Evolutionary conservation across 1,140 invertebrate species (phyloP), one percentile per base, ranked within the genome.

Genomic region (Oscheius sp.): DNA sequence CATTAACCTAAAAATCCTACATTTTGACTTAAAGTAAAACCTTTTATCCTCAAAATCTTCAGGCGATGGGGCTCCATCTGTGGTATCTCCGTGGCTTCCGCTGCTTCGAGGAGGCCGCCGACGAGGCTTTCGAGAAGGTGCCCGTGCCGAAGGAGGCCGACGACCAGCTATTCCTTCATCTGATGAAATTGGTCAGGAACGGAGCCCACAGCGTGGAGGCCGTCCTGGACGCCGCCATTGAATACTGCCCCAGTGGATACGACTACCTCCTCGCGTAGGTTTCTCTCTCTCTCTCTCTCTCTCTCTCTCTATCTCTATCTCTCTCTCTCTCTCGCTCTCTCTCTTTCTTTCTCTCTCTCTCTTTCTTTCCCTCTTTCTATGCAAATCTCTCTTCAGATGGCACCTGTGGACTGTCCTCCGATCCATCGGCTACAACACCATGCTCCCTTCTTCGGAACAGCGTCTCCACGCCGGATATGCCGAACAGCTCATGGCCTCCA

Each of bases 221-320:
- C 64, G 81, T 92, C 2, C 83, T 93, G 0, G 90, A 91, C 85
- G 91, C 93, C 0, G 87, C 89, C 1, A 90, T 91, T 0, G 90
- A 91, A 75, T 91, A 92, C 0, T 82, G 88, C 18, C 13, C 26
- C 0, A 91, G 93, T 86, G 90, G 90, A 2, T 86, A 93, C 61
- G 93, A 96, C 87, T 92, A 91, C 77, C 88, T 90, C 71, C 85
- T 94, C 46, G 91, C 91, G 86, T 93, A 89, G 89, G 82, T 58
- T 23, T 29, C 15, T 28, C 36, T 52, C 38, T 35, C 7, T 7
- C 4, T 55, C 23, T 23, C 23, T 15, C 49, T 13, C 15, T 55
- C 4, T 55, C 23, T 55, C 7, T 42, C 38, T 7, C 55, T 59
- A 15, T 15, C 15, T 23, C 13, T 23, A 13, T 20, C 13, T 15